Evolutionary conservation across 2,797 vertebrate species (phyloP).

Genomic region (Micropoecilia bifurca): DNA sequence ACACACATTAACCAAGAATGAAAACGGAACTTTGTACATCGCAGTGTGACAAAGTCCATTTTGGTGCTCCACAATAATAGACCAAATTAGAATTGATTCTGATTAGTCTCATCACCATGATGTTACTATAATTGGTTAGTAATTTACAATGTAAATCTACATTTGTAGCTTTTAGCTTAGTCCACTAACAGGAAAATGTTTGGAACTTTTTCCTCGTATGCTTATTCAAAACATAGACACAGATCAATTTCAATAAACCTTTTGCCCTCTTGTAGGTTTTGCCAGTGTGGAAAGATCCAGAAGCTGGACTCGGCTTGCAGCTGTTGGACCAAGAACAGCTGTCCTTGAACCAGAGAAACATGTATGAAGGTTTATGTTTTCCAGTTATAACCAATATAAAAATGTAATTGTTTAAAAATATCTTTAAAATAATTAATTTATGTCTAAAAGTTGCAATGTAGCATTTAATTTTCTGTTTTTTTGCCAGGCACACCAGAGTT

Average conservation of each 20-base stretch:
- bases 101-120: not conserved
- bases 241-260: constrained; percentile 1
- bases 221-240: not conserved
- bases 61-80: not conserved
- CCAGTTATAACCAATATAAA: not conserved
- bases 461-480: not conserved
- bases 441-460: not conserved
- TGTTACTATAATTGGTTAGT: not conserved
- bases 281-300: constrained; percentile 85
- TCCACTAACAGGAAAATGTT: not conserved
- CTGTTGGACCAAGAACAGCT: constrained; percentile 85
- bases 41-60: not conserved
- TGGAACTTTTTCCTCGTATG: not conserved
- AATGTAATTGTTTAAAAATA: not conserved
- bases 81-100: not conserved
- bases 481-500: constrained; percentile 83
- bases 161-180: not conserved
- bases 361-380: constrained; percentile 73
- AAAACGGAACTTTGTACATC: not conserved
- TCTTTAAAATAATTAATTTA: not conserved
- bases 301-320: constrained; percentile 83
- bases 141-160: too few relatives aligned
- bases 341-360: constrained; percentile 84
- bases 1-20: not conserved
- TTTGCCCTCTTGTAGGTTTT: constrained; percentile 83